Percentiles rank a stretch among this genome's conserved stretches.
Evolutionary conservation across 1,140 invertebrate species (phyloP).

Genomic region (Sitophilus oryzae): DNA sequence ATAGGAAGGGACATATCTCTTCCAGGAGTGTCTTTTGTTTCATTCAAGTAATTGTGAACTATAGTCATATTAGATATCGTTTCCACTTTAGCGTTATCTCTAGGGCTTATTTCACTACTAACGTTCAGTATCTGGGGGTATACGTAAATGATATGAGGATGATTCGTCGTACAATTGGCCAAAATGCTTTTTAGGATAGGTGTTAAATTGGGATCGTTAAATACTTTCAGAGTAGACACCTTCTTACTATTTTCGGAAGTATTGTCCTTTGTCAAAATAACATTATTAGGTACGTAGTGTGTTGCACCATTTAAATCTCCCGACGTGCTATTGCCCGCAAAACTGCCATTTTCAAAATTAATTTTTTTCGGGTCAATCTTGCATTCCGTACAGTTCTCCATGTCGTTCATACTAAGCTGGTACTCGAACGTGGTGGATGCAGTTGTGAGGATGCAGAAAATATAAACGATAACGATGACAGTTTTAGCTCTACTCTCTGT

Average conservation of each 20-base stretch:
- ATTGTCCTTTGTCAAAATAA: conserved; percentile 5
- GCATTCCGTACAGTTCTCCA: conserved; percentile 18
- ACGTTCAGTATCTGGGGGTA: conserved; percentile 1
- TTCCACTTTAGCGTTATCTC: background rate
- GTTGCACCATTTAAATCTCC: background rate
- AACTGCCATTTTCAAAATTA: background rate
- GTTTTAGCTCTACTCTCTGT: conserved; percentile 55
- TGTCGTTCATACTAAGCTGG: conserved; percentile 37
- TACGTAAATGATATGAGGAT: conserved; percentile 27
- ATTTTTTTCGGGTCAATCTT: background rate
- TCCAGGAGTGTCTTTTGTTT: background rate
- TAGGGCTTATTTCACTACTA: background rate
- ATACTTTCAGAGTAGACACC: conserved; percentile 7
- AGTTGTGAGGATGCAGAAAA: conserved; percentile 60
- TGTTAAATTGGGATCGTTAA: conserved; percentile 10
- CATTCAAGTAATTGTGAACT: background rate
- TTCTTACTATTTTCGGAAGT: background rate
- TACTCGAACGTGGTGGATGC: conserved; percentile 62
- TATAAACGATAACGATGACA: conserved; percentile 56
- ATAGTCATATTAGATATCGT: conserved; percentile 1
- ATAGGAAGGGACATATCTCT: background rate
- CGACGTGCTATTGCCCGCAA: background rate
- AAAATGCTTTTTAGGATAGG: conserved; percentile 18
- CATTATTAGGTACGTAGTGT: conserved; percentile 17
- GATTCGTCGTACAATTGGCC: conserved; percentile 22